Conservation (phyloP, 1,140 invertebrate genomes). For the Drosophila seguyi region DNA sequence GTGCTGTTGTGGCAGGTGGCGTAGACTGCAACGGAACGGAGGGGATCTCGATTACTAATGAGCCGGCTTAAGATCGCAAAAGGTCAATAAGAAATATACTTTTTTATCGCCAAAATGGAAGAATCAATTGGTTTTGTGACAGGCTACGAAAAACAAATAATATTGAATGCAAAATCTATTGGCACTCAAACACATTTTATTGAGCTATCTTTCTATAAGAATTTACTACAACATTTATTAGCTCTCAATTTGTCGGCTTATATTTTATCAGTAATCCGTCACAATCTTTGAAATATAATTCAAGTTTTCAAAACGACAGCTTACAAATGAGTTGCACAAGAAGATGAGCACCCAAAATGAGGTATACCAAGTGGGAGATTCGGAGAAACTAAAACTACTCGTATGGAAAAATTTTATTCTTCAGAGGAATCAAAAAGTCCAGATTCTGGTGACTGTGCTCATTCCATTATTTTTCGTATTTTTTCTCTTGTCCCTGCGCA, state of each 20-base stretch:
- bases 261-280: too few relatives aligned
- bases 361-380: conserved; percentile 21
- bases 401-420: conserved; percentile 50
- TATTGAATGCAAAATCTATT: too few relatives aligned
- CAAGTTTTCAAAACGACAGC: not conserved
- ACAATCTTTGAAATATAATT: not conserved
- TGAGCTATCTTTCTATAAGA: not conserved
- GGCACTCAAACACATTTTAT: not conserved
- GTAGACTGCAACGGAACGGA: conserved; percentile 77
- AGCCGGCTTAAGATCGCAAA: conserved; percentile 23
- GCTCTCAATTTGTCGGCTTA: not conserved
- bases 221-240: not conserved
- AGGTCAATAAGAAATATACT: not conserved
- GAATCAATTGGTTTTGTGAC: too few relatives aligned
- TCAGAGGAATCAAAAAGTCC: conserved; percentile 38
- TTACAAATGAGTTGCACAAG: not conserved
- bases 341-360: not conserved
- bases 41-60: conserved; percentile 43
- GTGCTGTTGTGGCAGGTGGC: conserved; percentile 85
- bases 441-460: not conserved
- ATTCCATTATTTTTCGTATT: conserved; percentile 15
- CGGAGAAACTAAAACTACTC: conserved; percentile 33
- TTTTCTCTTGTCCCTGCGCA: conserved; percentile 10
- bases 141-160: too few relatives aligned
- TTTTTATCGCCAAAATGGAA: not conserved